Conservation (phyloP, 2,888 invertebrate genomes). For the Diadromus collaris region DNA sequence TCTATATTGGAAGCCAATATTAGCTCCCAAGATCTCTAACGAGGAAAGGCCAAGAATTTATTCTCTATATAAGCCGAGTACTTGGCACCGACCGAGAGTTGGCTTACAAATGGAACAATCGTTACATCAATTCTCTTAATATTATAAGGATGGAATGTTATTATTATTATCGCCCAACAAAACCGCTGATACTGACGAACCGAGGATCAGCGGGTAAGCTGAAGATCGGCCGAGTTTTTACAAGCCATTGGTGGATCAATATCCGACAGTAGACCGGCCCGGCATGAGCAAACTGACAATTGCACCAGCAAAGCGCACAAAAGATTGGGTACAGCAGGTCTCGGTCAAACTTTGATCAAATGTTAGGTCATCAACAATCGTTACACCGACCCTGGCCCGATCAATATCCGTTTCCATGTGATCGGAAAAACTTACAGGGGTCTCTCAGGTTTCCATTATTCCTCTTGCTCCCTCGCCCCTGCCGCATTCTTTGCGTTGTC, state of each 20-base stretch:
- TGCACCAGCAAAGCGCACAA: background rate
- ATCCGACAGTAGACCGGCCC: no score
- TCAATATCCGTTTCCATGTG: background rate
- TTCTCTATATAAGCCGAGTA: background rate
- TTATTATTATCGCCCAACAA: background rate
- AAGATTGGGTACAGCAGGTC: background rate
- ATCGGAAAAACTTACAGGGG: background rate
- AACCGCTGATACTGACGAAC: background rate
- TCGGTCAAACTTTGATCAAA: background rate
- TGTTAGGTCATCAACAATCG: background rate
- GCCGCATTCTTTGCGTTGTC: constrained; percentile 7
- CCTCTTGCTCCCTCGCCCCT: constrained; percentile 1
- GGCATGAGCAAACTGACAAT: background rate
- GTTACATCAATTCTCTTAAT: no score
- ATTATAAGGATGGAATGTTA: background rate
- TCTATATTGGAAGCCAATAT: background rate
- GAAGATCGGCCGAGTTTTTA: background rate
- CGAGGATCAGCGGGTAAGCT: background rate
- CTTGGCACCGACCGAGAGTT: background rate
- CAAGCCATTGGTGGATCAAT: background rate
- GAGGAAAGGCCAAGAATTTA: background rate
- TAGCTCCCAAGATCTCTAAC: background rate
- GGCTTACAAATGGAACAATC: background rate
- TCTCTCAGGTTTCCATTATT: background rate
- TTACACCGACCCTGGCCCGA: background rate